Percentiles rank a stretch among this genome's conserved stretches.
Conservation (phyloP, 2,888 invertebrate genomes). For the Callyntrura sp. region DNA sequence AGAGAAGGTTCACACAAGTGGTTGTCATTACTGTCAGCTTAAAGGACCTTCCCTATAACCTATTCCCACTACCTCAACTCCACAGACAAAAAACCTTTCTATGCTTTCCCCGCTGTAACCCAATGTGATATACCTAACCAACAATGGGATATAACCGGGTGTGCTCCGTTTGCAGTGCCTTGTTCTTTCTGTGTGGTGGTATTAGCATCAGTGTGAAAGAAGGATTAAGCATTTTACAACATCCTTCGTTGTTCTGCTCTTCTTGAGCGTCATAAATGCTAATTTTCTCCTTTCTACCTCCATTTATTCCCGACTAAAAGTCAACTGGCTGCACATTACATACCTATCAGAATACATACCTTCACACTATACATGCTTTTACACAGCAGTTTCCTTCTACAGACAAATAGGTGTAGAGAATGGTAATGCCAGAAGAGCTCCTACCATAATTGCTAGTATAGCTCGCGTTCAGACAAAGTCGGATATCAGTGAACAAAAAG, state of each 20-base stretch:
- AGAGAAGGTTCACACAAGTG: slow-evolving; percentile 74
- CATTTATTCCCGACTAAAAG: slow-evolving; percentile 68
- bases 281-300: slow-evolving; percentile 76
- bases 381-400: too few species aligned
- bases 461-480: slow-evolving; percentile 22
- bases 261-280: slow-evolving; percentile 71
- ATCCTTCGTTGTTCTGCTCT: slow-evolving; percentile 63
- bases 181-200: slow-evolving; percentile 12
- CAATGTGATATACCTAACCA: too few species aligned
- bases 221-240: slow-evolving; percentile 74
- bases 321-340: slow-evolving; percentile 65
- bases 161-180: neutral
- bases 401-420: neutral
- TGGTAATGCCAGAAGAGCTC: slow-evolving; percentile 13
- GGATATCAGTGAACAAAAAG: neutral
- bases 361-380: slow-evolving; percentile 20
- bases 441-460: neutral
- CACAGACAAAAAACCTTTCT: neutral
- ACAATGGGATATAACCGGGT: too few species aligned
- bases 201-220: slow-evolving; percentile 74
- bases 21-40: slow-evolving; percentile 76
- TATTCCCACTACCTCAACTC: too few species aligned
- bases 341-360: slow-evolving; percentile 20
- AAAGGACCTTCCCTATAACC: slow-evolving; percentile 49
- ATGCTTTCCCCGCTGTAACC: too few species aligned